Conservation (phyloP, 2,797 vertebrate species). For the Scolopax bukidnonensis region DNA sequence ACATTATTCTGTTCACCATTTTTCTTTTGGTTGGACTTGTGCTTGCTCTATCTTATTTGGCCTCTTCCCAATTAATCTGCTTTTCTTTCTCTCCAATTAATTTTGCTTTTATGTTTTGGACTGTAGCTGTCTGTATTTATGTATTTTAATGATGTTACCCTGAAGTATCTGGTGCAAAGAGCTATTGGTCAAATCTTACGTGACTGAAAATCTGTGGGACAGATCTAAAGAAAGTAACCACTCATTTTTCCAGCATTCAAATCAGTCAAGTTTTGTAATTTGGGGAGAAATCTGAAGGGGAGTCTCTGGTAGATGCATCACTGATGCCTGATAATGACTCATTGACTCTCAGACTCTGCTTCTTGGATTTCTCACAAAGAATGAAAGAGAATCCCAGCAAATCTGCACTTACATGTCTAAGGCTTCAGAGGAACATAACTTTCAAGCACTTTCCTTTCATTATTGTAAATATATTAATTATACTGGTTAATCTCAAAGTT, state of each 20-base stretch:
- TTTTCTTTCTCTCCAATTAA: slow-evolving; percentile 16
- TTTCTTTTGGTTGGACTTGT: slow-evolving; percentile 33
- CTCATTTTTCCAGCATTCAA: background rate
- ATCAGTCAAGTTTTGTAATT: background rate
- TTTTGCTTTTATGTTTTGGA: slow-evolving; percentile 17
- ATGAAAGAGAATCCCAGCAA: background rate
- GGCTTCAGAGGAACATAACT: background rate
- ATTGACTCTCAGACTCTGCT: background rate
- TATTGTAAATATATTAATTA: background rate
- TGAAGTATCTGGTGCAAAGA: background rate
- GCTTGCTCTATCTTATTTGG: slow-evolving; percentile 28
- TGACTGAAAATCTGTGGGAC: background rate
- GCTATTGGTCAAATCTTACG: background rate
- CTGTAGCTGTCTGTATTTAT: background rate
- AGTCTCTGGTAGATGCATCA: background rate
- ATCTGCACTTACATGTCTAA: background rate
- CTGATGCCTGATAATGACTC: background rate
- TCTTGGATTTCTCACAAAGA: background rate
- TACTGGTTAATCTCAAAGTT: background rate
- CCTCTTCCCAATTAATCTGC: slow-evolving; percentile 2
- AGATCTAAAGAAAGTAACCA: slow-evolving; percentile 6
- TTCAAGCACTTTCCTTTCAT: background rate
- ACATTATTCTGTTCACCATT: background rate
- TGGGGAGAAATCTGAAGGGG: background rate
- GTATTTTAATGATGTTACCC: background rate